phyloP scores from a whole-genome alignment of 2,797 vertebrate genomes.

The Parambassis ranga region DNA sequence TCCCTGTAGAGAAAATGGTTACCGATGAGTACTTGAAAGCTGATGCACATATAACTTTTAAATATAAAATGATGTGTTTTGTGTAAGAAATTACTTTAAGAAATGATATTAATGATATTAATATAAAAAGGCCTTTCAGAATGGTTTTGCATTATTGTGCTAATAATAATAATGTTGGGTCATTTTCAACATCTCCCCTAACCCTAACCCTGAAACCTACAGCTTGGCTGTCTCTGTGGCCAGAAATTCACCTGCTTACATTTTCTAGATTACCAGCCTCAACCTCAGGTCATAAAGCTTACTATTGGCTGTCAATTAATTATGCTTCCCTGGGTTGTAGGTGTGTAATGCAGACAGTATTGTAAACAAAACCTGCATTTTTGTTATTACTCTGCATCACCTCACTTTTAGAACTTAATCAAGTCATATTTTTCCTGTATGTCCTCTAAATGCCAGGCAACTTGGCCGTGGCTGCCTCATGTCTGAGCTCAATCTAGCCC shows the following conservation, averaged over 20 bases:
- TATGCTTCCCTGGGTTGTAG: conserved; percentile 31
- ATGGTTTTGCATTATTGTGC: conserved; percentile 41
- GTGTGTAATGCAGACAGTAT: conserved; percentile 25
- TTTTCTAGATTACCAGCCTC: conserved; percentile 42
- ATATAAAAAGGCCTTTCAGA: conserved; percentile 39
- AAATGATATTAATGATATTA: too few relatives aligned
- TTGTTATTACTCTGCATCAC: conserved; percentile 52
- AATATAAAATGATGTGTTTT: conserved; percentile 44
- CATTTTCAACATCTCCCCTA: conserved; percentile 43
- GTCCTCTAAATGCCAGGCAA: conserved; percentile 54
- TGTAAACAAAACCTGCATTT: conserved; percentile 50
- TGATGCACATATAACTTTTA: conserved; percentile 50
- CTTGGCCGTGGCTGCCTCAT: conserved; percentile 45
- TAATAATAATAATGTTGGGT: conserved; percentile 30
- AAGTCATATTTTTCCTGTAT: conserved; percentile 25
- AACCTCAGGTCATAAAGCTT: conserved; percentile 31
- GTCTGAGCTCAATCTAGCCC: conserved; percentile 64
- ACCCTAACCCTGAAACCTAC: conserved; percentile 43
- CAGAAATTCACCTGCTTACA: conserved; percentile 62
- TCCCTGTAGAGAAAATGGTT: conserved; percentile 60
- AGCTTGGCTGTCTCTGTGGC: conserved; percentile 58
- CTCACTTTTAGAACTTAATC: conserved; percentile 53
- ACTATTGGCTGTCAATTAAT: conserved; percentile 42
- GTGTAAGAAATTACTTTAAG: conserved; percentile 37
- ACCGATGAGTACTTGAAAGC: conserved; percentile 65